Evolutionary conservation across 2,888 invertebrate species (phyloP), one percentile per base, ranked within the genome.

Genomic region (Xylocampa areola): DNA sequence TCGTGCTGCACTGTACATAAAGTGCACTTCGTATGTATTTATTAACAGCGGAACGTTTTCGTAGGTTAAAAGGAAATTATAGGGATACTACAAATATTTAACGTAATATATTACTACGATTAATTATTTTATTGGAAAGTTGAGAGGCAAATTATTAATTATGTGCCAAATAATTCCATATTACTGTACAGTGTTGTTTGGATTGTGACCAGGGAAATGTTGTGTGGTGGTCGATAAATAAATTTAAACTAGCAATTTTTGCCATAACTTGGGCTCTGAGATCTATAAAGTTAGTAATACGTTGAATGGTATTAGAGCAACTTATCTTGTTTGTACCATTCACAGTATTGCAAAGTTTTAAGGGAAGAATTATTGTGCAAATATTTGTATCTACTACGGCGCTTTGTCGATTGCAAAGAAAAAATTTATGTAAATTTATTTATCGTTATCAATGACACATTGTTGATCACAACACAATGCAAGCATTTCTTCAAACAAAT

Each of bases 1-100:
- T 71, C 76, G 78, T 80, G 80, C 73, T 14, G 82, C 92, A 92
- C 91, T 92, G 92, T 91, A 91, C 33, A 92, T 87, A 85, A 62
- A 53, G 71, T 77, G 88, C 88, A 88, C 87, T 64, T 52, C 49
- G 70, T 62, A 78, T 88, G 85, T 90, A 90, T 87, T 88, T 89
- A 88, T 86, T 84, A 64, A 66, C 60, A 65, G 79, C 78, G 77
- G 80, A 71, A 71, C 68, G 58, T 61, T 50, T 65, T 58, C 49
- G 70, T 73, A 68, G 74, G 72, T 76, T 74, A 66, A 65, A 70
- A 72, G 67, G 67, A 77, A 74, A 73, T 73, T 81, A 81, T 82
- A 85, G 87, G 90, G 90, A 88, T 88, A 88, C 79, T 81, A 81
- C 77, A 80, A 79, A 80, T 80, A 68, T 81, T 80, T 80, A 82